Conservation (phyloP, 1,140 invertebrate genomes). For the Monomorium pharaonis region DNA sequence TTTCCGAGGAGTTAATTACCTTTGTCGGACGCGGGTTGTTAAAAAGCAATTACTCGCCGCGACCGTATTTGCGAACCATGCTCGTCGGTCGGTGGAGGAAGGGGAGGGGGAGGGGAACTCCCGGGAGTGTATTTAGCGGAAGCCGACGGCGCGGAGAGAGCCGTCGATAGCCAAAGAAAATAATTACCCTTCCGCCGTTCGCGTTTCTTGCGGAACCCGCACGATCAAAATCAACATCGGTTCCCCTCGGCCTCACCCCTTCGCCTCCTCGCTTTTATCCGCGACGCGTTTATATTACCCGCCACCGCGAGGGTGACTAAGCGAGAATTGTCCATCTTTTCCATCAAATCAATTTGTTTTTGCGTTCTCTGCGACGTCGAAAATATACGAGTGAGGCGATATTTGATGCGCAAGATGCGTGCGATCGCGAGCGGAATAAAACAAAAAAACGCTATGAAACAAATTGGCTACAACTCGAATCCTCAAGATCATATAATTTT, state of each 20-base stretch:
- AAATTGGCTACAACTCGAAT: background rate
- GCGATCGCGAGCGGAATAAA: background rate
- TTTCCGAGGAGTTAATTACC: conserved; percentile 49
- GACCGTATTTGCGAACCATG: conserved; percentile 53
- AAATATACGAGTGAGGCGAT: background rate
- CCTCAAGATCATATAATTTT: background rate
- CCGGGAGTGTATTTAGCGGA: conserved; percentile 49
- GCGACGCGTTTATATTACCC: background rate
- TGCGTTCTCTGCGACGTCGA: background rate
- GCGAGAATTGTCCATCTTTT: conserved; percentile 10
- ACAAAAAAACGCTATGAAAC: background rate
- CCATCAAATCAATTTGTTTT: background rate
- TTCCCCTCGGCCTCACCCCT: background rate
- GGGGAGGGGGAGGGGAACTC: too few species aligned
- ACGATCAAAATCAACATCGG: conserved; percentile 48
- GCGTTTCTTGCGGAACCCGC: conserved; percentile 27
- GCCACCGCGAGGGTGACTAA: background rate
- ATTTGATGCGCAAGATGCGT: background rate
- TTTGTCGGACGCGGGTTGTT: conserved; percentile 58
- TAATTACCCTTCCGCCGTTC: conserved; percentile 39
- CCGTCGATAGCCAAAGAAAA: conserved; percentile 58
- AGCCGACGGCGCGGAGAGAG: conserved; percentile 6
- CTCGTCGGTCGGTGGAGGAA: background rate
- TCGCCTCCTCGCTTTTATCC: conserved; percentile 11
- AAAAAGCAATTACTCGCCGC: conserved; percentile 57